Evolutionary conservation across 2,113 vertebrate species (phyloP).

Genomic region (Notothenia rossii): DNA sequence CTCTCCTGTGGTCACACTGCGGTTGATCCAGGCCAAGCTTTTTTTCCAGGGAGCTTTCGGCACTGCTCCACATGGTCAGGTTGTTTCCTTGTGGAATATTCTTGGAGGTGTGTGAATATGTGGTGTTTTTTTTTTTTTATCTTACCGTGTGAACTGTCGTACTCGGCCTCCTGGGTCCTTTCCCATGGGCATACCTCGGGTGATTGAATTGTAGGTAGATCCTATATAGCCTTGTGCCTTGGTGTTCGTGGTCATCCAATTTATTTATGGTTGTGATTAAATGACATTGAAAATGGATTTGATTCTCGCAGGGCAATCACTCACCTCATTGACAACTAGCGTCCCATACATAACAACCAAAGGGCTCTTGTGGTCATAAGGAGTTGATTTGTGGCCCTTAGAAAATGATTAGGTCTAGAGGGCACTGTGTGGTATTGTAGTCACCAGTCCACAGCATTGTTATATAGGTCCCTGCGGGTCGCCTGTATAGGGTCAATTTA

Average conservation of each 20-base stretch:
- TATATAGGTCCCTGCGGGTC: constrained; percentile 51
- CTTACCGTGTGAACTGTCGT: neutral
- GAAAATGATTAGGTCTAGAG: constrained; percentile 65
- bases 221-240: constrained; percentile 28
- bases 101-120: neutral
- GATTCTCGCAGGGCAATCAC: constrained; percentile 51
- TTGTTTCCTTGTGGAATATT: neutral
- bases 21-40: constrained; percentile 55
- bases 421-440: constrained; percentile 54
- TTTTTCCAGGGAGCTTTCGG: constrained; percentile 15
- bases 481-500: constrained; percentile 44
- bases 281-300: constrained; percentile 73
- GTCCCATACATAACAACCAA: constrained; percentile 63
- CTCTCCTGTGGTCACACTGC: constrained; percentile 57
- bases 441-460: constrained; percentile 50
- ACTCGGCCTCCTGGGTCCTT: constrained; percentile 19
- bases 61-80: neutral
- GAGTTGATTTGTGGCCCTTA: constrained; percentile 71
- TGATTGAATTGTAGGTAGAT: constrained; percentile 55
- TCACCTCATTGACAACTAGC: constrained; percentile 66
- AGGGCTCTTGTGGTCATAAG: constrained; percentile 55
- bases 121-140: constrained; percentile 9
- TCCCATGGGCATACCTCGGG: constrained; percentile 20
- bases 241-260: constrained; percentile 53
- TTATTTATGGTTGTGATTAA: constrained; percentile 74